These are phyloP conservation scores for Isaurus tuberculatus DNA, from an alignment of 92 coral and sea anemone genomes.

Conservation along the genomic window DNA sequence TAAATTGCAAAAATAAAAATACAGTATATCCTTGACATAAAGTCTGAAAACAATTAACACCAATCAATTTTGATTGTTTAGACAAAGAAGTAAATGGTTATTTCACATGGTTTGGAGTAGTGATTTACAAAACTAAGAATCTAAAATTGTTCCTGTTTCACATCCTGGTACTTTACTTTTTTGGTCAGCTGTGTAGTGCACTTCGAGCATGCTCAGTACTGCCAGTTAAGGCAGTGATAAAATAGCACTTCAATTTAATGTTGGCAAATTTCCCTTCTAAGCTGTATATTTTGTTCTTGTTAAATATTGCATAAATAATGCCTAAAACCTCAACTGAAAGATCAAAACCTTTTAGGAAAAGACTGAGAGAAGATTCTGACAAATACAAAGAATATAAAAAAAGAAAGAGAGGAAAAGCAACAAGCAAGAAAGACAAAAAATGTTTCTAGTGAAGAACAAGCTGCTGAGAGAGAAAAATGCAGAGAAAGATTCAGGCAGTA, in stretches of 20 bases:
- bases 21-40: neutral
- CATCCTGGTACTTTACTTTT: conserved; percentile 30
- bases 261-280: neutral
- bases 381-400: conserved; percentile 42
- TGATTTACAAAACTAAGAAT: conserved; percentile 7
- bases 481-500: conserved; percentile 19
- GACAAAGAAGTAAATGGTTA: conserved; percentile 17
- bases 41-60: neutral
- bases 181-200: conserved; percentile 38
- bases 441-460: neutral
- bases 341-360: conserved; percentile 21
- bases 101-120: conserved; percentile 4
- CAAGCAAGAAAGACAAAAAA: conserved; percentile 9
- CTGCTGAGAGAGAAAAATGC: conserved; percentile 14
- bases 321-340: conserved; percentile 41
- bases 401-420: conserved; percentile 35
- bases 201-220: conserved; percentile 20
- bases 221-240: neutral
- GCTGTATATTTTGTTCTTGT: neutral
- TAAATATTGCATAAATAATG: conserved; percentile 22
- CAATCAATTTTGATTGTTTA: conserved; percentile 5
- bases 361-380: conserved; percentile 33
- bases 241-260: neutral
- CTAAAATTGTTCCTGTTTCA: conserved; percentile 8
- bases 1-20: conserved; percentile 10